A percentile compares a stretch with the other conserved stretches of the same genome.
Evolutionary conservation across 2,113 vertebrate genomes (phyloP).

Genomic region (Chlorocebus sabaeus): DNA sequence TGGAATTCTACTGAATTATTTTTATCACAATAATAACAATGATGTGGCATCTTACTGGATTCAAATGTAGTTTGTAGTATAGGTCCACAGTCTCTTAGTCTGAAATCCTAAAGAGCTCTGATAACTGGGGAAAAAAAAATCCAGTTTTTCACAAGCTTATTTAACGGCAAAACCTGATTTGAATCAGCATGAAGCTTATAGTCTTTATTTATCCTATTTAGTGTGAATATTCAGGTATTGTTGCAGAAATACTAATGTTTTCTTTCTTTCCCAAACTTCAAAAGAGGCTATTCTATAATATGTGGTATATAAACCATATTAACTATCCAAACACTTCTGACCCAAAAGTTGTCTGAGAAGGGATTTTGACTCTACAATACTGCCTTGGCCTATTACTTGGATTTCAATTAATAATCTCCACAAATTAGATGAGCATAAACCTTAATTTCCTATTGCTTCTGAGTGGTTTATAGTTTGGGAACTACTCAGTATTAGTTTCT

Average conservation of each 20-base stretch:
- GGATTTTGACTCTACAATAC: neutral
- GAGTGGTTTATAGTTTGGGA: neutral
- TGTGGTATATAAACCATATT: neutral
- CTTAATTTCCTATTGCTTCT: neutral
- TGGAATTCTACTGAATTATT: neutral
- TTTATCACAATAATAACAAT: neutral
- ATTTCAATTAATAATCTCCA: slow-evolving; percentile 2
- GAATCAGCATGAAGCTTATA: neutral
- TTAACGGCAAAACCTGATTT: neutral
- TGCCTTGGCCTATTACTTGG: neutral
- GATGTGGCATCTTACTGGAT: neutral
- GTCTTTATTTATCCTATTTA: neutral
- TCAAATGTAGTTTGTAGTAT: neutral
- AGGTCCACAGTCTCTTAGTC: neutral
- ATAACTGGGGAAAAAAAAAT: neutral
- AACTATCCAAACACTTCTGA: neutral
- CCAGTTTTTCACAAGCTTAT: neutral
- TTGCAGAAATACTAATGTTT: neutral
- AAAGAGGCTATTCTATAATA: neutral
- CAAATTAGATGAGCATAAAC: neutral
- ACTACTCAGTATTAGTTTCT: neutral
- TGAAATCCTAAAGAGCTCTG: neutral
- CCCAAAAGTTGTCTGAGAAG: neutral
- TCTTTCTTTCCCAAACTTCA: neutral
- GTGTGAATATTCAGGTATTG: neutral